phyloP scores from a whole-genome alignment of 2,888 invertebrate genomes.

The Rhingia campestris region DNA sequence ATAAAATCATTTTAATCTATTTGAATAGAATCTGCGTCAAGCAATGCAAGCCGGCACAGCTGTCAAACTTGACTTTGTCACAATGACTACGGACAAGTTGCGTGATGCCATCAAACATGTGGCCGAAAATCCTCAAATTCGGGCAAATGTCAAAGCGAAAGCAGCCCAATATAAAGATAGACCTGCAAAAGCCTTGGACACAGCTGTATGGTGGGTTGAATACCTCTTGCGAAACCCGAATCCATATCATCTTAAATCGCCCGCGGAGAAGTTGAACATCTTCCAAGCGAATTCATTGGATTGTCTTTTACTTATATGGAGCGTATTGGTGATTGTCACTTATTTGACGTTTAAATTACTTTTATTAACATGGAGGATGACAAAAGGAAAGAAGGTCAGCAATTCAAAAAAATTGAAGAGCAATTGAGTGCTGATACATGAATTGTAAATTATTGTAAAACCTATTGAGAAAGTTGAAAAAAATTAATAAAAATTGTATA shows the following conservation, averaged over 20 bases:
- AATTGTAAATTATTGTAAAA: no score
- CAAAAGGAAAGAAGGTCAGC: no score
- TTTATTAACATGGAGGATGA: no score
- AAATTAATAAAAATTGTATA: no score
- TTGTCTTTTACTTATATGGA: not conserved
- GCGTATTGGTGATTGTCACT: no score
- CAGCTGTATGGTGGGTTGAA: constrained; percentile 86
- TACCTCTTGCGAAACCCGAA: constrained; percentile 84
- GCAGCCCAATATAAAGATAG: constrained; percentile 83
- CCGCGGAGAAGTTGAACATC: constrained; percentile 82
- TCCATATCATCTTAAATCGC: constrained; percentile 83
- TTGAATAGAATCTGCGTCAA: constrained; percentile 59
- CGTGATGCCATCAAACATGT: constrained; percentile 68
- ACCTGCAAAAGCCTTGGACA: constrained; percentile 84
- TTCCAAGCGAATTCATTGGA: constrained; percentile 83
- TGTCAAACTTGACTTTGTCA: constrained; percentile 69
- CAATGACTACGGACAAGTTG: constrained; percentile 67
- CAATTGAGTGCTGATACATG: no score
- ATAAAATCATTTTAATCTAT: not conserved
- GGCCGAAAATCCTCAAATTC: constrained; percentile 78
- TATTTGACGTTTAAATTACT: no score
- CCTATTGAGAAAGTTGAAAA: no score
- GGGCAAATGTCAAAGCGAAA: constrained; percentile 76
- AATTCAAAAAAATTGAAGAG: no score
- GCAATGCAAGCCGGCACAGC: constrained; percentile 73